Evolutionary conservation across 2,888 invertebrate genomes (phyloP), one percentile per base, ranked within the genome.

Genomic region (Microctonus hyperodae): DNA sequence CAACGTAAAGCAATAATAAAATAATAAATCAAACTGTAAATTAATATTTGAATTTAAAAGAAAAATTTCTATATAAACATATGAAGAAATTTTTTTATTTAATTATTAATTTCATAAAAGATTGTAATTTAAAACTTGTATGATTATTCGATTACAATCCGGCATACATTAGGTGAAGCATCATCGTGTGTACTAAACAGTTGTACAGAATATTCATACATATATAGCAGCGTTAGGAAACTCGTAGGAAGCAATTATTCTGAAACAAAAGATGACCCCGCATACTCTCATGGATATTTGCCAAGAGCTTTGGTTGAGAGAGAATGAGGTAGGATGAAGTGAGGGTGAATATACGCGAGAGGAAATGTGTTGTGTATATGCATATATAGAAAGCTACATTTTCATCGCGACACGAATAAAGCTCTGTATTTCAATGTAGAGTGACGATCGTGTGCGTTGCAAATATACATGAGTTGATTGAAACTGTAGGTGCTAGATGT

Each of bases 201-300:
- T 31, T 55, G 55, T 55, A 31, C 28, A 10, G 31, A n/a, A 16
- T 56, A 31, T 33, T 20, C 11, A 16, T 31, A 64, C 58, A 62
- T 50, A 64, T 44, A 35, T 33, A 48, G 44, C 31, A 60, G 59
- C 44, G 65, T 53, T 68, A 61, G 73, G 64, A 73, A 70, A 65
- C 68, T 68, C 68, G 72, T 65, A 72, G 74, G 76, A 79, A 76
- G 78, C 79, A 79, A 79, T 80, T 78, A 80, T 76, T 75, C 69
- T 62, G 73, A 74, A 75, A 78, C 75, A 76, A 79, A 78, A 78
- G 79, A 79, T 78, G 77, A 74, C 73, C 71, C 65, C 62, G 57
- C 57, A 62, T 65, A 67, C 65, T 67, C 65, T 61, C 67, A 71
- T 79, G 80, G 79, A 78, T 78, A 78, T 78, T 79, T 79, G 80